phyloP scores from a whole-genome alignment of 2,797 vertebrate species.

The Gobio occitaniae region DNA sequence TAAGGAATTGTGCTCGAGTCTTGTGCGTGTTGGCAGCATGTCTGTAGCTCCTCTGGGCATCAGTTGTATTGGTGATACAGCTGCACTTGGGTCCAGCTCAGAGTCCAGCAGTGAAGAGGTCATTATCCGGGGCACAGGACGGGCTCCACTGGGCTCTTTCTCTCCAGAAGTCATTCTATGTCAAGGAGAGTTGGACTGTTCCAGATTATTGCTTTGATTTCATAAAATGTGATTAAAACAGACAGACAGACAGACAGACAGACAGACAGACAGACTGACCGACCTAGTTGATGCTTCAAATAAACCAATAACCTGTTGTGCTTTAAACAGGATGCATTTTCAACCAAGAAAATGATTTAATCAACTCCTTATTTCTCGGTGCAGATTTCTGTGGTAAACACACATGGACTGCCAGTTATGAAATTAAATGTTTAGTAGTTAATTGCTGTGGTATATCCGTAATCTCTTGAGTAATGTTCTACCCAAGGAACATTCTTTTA shows the following conservation, averaged over 20 bases:
- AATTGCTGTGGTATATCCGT: neutral
- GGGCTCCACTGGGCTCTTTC: neutral
- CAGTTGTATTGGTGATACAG: constrained; percentile 11
- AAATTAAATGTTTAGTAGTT: neutral
- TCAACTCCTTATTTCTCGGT: neutral
- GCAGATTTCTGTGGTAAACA: neutral
- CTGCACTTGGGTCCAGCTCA: constrained; percentile 33
- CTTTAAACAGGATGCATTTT: neutral
- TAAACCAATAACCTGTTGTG: neutral
- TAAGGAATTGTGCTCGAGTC: constrained; percentile 16
- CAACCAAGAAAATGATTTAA: neutral
- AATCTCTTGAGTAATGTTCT: neutral
- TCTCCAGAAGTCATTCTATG: constrained; percentile 9
- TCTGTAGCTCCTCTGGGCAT: constrained; percentile 26
- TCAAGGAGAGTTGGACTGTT: neutral
- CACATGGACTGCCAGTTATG: too few relatives aligned
- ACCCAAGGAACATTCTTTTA: neutral
- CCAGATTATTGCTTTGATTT: constrained; percentile 7
- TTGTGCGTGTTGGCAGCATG: constrained; percentile 32
- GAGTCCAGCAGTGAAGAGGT: constrained; percentile 54
- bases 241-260: too few relatives aligned
- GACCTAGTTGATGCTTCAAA: neutral
- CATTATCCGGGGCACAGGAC: neutral
- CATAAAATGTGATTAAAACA: neutral
- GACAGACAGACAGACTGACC: neutral